phyloP scores from a whole-genome alignment of 2,113 vertebrate species.

The Scomber scombrus region DNA sequence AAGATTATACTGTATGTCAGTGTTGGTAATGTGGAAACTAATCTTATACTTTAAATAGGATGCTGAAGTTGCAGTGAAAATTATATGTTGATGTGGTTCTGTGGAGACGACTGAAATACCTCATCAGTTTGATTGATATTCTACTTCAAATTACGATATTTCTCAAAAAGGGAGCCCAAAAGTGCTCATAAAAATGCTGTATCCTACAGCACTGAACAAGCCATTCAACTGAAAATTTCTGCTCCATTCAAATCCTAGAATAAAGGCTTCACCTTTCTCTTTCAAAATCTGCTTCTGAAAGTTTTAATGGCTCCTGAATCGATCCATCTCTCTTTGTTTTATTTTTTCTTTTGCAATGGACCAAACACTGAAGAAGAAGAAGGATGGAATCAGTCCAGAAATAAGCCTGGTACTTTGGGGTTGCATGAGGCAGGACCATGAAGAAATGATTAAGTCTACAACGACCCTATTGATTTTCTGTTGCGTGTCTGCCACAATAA shows the following conservation, averaged over 20 bases:
- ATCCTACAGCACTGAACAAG: conserved; percentile 21
- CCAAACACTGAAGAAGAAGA: conserved; percentile 9
- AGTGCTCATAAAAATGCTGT: neutral
- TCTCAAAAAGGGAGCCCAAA: neutral
- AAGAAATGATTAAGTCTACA: conserved; percentile 74
- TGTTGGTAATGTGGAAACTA: neutral
- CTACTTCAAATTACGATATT: conserved; percentile 18
- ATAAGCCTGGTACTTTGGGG: conserved; percentile 16
- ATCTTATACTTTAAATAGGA: neutral
- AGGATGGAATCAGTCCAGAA: conserved; percentile 36
- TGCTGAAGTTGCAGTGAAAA: conserved; percentile 5
- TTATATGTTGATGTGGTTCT: neutral
- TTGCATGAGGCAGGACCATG: conserved; percentile 5
- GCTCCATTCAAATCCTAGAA: conserved; percentile 35
- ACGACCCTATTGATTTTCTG: conserved; percentile 70
- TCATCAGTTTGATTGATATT: conserved; percentile 34
- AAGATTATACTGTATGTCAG: neutral
- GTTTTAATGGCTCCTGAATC: conserved; percentile 49
- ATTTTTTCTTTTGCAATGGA: conserved; percentile 21
- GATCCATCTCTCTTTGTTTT: conserved; percentile 1
- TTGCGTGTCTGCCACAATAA: conserved; percentile 58
- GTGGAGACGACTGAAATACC: conserved; percentile 21
- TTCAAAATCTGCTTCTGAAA: conserved; percentile 40
- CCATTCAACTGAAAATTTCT: conserved; percentile 18
- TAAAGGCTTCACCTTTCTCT: conserved; percentile 30